These are phyloP conservation scores for Cephus rjabovi DNA, from an alignment of 2,888 invertebrate species.

Conservation along the genomic window DNA sequence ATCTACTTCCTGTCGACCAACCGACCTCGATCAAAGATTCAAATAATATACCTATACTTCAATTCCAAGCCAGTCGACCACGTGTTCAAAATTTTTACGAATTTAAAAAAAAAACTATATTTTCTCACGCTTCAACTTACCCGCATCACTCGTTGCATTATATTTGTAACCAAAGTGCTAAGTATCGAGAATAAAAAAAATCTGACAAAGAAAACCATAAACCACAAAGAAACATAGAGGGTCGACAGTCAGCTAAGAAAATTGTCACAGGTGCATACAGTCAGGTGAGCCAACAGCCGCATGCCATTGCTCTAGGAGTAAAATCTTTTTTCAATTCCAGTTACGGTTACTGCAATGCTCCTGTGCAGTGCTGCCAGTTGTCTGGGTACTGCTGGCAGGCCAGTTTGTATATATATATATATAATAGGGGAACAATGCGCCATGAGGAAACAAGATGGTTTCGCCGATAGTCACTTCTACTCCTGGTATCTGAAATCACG, in stretches of 20 bases:
- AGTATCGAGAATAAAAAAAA: background rate
- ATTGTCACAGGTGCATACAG: background rate
- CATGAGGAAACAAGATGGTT: slow-evolving; percentile 37
- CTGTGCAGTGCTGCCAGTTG: background rate
- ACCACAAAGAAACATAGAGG: background rate
- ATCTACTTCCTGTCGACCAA: background rate
- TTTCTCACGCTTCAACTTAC: background rate
- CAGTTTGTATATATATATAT: background rate
- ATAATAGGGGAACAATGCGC: slow-evolving; percentile 28
- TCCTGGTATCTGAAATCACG: background rate
- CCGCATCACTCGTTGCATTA: background rate
- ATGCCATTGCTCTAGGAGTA: background rate
- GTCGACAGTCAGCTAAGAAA: background rate
- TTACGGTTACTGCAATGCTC: background rate
- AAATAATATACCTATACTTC: background rate
- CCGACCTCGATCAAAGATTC: background rate
- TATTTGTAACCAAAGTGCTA: background rate
- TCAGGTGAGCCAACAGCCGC: background rate
- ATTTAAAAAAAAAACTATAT: background rate
- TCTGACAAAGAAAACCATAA: background rate
- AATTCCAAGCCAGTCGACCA: background rate
- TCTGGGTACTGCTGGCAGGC: background rate
- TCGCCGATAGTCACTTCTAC: slow-evolving; percentile 21
- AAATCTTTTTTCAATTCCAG: background rate
- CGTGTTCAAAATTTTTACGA: background rate